phyloP scores from a whole-genome alignment of 1,140 invertebrate genomes.

The Cotesia vestalis region DNA sequence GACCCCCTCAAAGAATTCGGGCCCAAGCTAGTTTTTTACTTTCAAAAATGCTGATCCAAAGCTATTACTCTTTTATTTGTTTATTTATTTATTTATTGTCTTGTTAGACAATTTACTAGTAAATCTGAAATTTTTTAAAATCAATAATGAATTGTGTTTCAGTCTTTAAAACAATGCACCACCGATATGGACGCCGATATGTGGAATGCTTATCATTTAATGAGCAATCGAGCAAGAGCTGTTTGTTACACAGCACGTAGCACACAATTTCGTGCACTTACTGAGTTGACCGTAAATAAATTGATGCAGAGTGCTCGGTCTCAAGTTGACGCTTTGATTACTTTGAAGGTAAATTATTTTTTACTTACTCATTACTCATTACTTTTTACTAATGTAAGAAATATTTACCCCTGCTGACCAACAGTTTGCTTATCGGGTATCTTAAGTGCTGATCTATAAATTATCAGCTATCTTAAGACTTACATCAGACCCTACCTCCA shows the following conservation, averaged over 20 bases:
- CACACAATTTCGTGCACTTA: conserved; percentile 73
- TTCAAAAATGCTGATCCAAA: not conserved
- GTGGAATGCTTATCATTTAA: conserved; percentile 78
- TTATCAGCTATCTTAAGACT: too few relatives aligned
- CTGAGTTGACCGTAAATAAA: conserved; percentile 75
- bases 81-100: not conserved
- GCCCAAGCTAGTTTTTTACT: conserved; percentile 19
- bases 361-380: not conserved
- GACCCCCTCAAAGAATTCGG: conserved; percentile 33
- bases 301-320: conserved; percentile 68
- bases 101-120: not conserved
- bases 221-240: conserved; percentile 74
- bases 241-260: conserved; percentile 74
- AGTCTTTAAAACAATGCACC: conserved; percentile 73
- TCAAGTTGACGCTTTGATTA: conserved; percentile 56
- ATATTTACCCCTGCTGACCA: too few relatives aligned
- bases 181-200: conserved; percentile 73
- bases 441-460: too few relatives aligned
- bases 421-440: too few relatives aligned
- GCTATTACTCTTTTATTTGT: not conserved
- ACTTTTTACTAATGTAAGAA: too few relatives aligned
- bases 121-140: not conserved
- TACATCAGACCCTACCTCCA: too few relatives aligned
- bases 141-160: conserved; percentile 14
- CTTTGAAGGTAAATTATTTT: conserved; percentile 58